These are phyloP conservation scores for Sarcophaga subvicina DNA, from an alignment of 2,888 invertebrate genomes.

Conservation along the genomic window DNA sequence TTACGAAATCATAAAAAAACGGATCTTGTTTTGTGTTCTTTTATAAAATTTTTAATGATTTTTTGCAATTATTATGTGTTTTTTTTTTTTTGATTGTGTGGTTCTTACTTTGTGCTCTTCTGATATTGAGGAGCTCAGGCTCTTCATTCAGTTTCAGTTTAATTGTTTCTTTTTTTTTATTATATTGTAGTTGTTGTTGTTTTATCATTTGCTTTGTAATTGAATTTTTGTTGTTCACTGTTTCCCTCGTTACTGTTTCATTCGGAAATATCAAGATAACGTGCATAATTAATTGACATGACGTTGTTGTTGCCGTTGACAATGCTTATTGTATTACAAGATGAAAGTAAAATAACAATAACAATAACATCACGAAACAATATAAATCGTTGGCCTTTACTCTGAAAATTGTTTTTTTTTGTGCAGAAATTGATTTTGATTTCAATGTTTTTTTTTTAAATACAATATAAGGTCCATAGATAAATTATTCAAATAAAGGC, in stretches of 20 bases:
- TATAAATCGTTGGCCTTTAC: conserved; percentile 31
- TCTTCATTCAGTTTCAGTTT: background rate
- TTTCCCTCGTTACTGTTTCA: conserved; percentile 1
- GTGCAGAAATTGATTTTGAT: too few species aligned
- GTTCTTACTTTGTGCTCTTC: background rate
- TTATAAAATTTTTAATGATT: background rate
- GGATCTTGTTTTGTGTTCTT: conserved; percentile 24
- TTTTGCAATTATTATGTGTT: conserved; percentile 21
- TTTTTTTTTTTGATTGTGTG: background rate
- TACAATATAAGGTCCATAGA: too few species aligned
- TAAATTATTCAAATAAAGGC: too few species aligned
- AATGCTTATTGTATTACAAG: background rate
- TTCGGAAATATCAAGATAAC: conserved; percentile 42
- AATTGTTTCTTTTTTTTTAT: background rate
- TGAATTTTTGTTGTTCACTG: conserved; percentile 10
- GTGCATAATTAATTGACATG: conserved; percentile 55
- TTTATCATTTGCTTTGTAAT: background rate
- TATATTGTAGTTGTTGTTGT: background rate
- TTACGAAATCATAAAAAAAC: conserved; percentile 42
- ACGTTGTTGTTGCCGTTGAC: conserved; percentile 10
- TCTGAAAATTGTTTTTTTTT: conserved; percentile 12
- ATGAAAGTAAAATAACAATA: conserved; percentile 46
- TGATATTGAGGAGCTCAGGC: background rate
- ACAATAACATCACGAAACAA: conserved; percentile 26
- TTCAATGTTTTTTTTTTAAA: too few species aligned